Conservation (phyloP, 2,797 vertebrate genomes). For the Myiotriccus ornatus region DNA sequence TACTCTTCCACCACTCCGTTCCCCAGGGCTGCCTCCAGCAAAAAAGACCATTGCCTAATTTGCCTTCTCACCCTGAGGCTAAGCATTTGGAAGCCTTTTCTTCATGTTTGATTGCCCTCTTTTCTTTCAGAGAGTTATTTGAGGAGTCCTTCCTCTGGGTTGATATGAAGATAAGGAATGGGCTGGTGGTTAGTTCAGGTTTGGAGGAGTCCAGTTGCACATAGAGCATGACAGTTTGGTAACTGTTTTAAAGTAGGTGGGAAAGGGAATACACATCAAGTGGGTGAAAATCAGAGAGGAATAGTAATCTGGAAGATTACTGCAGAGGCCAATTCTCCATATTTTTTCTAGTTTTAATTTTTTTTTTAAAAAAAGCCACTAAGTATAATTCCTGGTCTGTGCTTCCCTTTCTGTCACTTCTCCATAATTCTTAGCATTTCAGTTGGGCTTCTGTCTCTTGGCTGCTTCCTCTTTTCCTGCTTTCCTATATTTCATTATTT, state of each 20-base stretch:
- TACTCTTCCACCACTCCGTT: background rate
- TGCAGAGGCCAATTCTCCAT: background rate
- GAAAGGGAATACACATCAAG: background rate
- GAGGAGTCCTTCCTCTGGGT: background rate
- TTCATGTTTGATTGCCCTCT: background rate
- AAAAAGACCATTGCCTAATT: background rate
- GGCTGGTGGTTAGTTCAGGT: background rate
- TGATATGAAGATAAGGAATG: background rate
- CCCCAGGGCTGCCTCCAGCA: background rate
- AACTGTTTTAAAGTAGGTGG: background rate
- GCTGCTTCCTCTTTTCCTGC: constrained; percentile 94
- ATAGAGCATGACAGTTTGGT: background rate
- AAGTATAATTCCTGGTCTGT: constrained; percentile 85
- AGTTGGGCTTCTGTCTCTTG: constrained; percentile 83
- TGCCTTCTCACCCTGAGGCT: background rate
- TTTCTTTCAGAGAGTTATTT: background rate
- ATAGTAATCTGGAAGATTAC: background rate
- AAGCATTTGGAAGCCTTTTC: background rate
- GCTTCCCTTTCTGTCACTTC: constrained; percentile 99
- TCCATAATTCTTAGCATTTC: constrained; percentile 94
- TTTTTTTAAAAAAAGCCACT: constrained; percentile 18
- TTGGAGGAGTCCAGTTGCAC: background rate
- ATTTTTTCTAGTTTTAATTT: background rate
- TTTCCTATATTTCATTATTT: constrained; percentile 96
- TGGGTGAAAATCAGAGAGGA: background rate